These are phyloP conservation scores for Stenurella melanura DNA, from an alignment of 2,888 invertebrate genomes.

Conservation along the genomic window DNA sequence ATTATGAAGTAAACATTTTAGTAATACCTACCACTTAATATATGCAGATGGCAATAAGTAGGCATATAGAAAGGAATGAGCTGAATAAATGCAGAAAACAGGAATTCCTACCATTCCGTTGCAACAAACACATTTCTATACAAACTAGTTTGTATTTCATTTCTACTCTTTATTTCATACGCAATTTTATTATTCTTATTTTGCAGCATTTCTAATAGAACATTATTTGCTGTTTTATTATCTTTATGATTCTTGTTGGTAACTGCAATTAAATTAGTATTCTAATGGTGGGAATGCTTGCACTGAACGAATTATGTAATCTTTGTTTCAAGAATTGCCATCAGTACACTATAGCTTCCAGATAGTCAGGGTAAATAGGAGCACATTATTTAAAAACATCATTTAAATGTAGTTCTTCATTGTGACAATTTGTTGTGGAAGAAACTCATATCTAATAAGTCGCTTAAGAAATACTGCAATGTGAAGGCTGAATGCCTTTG, in stretches of 20 bases:
- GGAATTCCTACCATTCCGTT: conserved; percentile 26
- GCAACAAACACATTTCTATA: conserved; percentile 20
- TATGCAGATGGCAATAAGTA: conserved; percentile 2
- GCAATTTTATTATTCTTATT: background rate
- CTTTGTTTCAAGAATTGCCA: background rate
- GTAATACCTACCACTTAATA: background rate
- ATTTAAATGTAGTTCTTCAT: no score
- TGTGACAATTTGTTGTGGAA: no score
- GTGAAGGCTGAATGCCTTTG: no score
- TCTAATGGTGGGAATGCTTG: background rate
- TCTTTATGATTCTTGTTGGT: conserved; percentile 14
- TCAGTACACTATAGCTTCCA: no score
- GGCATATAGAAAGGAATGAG: conserved; percentile 15
- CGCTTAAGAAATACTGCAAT: no score
- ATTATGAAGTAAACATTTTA: background rate
- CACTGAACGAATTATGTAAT: background rate
- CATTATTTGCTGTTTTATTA: conserved; percentile 4
- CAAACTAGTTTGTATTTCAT: conserved; percentile 33
- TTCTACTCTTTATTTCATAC: conserved; percentile 22
- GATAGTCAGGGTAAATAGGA: no score
- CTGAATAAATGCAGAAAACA: conserved; percentile 17
- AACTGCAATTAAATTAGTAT: conserved; percentile 13
- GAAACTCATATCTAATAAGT: no score
- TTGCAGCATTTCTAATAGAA: background rate
- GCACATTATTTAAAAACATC: no score